Conservation (phyloP, 2,797 vertebrate genomes). For the Ambastaia sidthimunki region DNA sequence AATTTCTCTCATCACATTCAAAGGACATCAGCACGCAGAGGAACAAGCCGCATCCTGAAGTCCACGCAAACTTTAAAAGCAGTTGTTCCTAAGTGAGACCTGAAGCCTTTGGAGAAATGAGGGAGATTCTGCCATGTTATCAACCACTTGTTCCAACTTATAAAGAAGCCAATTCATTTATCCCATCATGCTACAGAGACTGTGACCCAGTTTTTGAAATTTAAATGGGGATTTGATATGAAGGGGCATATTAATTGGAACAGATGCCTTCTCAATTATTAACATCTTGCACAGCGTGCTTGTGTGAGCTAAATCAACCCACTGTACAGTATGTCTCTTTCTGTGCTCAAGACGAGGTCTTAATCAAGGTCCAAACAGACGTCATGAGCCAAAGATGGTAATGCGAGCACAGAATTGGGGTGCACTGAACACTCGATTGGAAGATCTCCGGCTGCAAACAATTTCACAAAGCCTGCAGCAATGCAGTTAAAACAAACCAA, state of each 20-base stretch:
- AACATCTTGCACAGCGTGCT: slow-evolving; percentile 80
- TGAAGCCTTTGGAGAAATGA: slow-evolving; percentile 22
- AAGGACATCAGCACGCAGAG: slow-evolving; percentile 17
- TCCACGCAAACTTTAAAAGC: slow-evolving; percentile 34
- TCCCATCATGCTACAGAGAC: slow-evolving; percentile 73
- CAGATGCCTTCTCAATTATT: slow-evolving; percentile 89
- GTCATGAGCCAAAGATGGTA: slow-evolving; percentile 8
- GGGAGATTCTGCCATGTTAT: slow-evolving; percentile 45
- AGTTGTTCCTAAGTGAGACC: slow-evolving; percentile 13
- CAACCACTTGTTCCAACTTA: slow-evolving; percentile 59
- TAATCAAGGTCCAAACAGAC: slow-evolving; percentile 46
- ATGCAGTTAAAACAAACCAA: slow-evolving; percentile 11
- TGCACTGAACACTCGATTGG: not conserved
- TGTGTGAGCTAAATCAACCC: slow-evolving; percentile 80
- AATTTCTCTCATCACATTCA: slow-evolving; percentile 50
- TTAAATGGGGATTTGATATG: slow-evolving; percentile 86
- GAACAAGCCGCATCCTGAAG: slow-evolving; percentile 29
- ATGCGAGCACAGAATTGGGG: slow-evolving; percentile 6
- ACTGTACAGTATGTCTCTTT: slow-evolving; percentile 34
- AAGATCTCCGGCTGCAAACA: not conserved
- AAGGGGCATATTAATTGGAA: slow-evolving; percentile 86
- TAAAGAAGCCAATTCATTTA: slow-evolving; percentile 63
- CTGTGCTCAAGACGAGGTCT: slow-evolving; percentile 34
- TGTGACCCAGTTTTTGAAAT: slow-evolving; percentile 84
- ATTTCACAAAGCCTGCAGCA: slow-evolving; percentile 23